Conservation (phyloP, 2,113 vertebrate species). For the Egretta garzetta region DNA sequence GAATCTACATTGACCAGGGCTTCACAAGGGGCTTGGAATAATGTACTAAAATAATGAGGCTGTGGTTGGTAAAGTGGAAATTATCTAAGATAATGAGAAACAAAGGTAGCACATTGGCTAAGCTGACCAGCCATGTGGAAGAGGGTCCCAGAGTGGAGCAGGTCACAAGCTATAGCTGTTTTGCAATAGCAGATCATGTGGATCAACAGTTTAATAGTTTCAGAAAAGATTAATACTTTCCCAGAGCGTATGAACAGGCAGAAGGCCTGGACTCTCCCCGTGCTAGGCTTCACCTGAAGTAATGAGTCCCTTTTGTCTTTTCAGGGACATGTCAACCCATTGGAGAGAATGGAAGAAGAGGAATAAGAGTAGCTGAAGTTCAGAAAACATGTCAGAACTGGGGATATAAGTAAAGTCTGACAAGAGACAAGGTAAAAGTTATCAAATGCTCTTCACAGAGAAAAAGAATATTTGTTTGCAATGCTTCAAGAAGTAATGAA, state of each 20-base stretch:
- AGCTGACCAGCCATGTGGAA: not conserved
- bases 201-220: not conserved
- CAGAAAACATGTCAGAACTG: not conserved
- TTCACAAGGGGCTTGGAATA: not conserved
- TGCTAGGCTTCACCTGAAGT: not conserved
- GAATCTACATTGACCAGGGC: not conserved
- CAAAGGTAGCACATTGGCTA: not conserved
- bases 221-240: not conserved
- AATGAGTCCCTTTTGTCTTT: not conserved
- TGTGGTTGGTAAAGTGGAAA: not conserved
- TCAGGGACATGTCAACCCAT: not conserved
- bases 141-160: no score
- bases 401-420: not conserved
- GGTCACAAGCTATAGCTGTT: not conserved
- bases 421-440: not conserved
- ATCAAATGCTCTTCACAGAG: not conserved
- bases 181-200: not conserved
- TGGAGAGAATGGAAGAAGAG: not conserved
- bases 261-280: not conserved
- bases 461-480: not conserved
- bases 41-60: not conserved
- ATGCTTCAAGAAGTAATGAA: not conserved
- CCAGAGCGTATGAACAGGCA: not conserved
- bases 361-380: not conserved
- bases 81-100: not conserved